phyloP scores from a whole-genome alignment of 1,140 invertebrate genomes.

The Dendroctonus valens region DNA sequence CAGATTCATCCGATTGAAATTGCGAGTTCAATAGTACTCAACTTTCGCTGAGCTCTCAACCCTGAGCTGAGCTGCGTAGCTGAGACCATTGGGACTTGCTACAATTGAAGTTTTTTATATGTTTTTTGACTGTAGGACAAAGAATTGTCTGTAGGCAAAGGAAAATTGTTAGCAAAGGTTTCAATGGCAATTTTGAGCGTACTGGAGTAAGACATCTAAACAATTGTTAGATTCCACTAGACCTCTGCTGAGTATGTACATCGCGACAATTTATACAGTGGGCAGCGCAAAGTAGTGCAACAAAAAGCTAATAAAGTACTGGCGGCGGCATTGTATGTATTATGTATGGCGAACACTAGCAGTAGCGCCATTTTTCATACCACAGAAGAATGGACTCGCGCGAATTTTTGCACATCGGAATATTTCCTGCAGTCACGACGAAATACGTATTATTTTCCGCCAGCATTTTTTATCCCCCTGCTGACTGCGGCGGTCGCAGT shows the following conservation, averaged over 20 bases:
- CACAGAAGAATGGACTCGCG: conserved; percentile 31
- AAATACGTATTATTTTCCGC: conserved; percentile 33
- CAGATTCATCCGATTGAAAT: too few species aligned
- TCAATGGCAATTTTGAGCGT: too few species aligned
- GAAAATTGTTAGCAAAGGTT: too few species aligned
- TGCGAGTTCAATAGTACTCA: too few species aligned
- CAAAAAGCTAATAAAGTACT: conserved; percentile 34
- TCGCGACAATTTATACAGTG: conserved; percentile 30
- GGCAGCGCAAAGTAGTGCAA: conserved; percentile 27
- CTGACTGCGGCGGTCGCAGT: conserved; percentile 5
- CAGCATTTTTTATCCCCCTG: conserved; percentile 16
- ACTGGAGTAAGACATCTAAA: background rate
- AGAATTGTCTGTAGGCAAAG: too few species aligned
- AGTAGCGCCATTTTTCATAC: conserved; percentile 34
- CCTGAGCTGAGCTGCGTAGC: too few species aligned
- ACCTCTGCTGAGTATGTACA: background rate
- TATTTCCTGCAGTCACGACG: conserved; percentile 33
- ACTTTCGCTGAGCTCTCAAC: too few species aligned
- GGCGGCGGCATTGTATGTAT: conserved; percentile 30
- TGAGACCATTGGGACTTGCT: too few species aligned
- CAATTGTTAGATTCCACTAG: too few species aligned
- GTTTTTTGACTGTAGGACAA: too few species aligned
- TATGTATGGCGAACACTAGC: conserved; percentile 30
- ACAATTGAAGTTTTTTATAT: too few species aligned
- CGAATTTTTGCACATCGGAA: conserved; percentile 34